Base-by-base conservation (phyloP, 2,888 invertebrate genomes). In the Euzophera pinguis region DNA sequence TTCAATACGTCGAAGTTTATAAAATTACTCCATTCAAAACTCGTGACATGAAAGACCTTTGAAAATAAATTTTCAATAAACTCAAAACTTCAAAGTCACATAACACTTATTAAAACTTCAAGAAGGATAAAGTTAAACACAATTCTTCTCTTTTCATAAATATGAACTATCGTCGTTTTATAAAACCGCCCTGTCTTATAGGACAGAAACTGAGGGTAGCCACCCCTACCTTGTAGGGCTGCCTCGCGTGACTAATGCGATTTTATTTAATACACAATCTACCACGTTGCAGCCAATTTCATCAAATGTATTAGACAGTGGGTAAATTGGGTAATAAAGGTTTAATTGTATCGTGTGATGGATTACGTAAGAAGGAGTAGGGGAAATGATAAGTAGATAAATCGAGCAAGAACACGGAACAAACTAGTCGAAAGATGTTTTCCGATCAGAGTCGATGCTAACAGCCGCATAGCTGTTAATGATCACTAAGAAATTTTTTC, bases 181-280 rank as follows among this genome's bases (percentile, higher is more conserved):
- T 61, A 61, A 63, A 63, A 63, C 62, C 61, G 59, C 56, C 50
- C 59, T 58, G 51, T 50, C 32, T 57, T 48, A 47, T 38, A 55
- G 47, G 43, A 35, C 17, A 27, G 35, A 32, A 39, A 58, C 50
- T 12, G 56, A 64, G 65, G 64, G 58, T 45, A 52, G 50, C 48
- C 65, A 68, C 63, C 54, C 53, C 32, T 52, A 27, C 22, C n/a
- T n/a, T n/a, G 12, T 57, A 81, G 78, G 81, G 78, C 53, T 77
- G 75, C 54, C 60, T 78, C 75, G 78, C 80, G 78, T 78, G 77
- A 76, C 78, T 60, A 72, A 80, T 71, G 55, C 54, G 37, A 62
- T 73, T 72, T 73, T 73, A 72, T 73, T 74, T 75, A 71, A 71
- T 71, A 63, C 45, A 14, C 45, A 32, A 45, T 45, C 45, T 32